Conservation (phyloP, 2,888 invertebrate species). For the Synergus umbraculus region DNA sequence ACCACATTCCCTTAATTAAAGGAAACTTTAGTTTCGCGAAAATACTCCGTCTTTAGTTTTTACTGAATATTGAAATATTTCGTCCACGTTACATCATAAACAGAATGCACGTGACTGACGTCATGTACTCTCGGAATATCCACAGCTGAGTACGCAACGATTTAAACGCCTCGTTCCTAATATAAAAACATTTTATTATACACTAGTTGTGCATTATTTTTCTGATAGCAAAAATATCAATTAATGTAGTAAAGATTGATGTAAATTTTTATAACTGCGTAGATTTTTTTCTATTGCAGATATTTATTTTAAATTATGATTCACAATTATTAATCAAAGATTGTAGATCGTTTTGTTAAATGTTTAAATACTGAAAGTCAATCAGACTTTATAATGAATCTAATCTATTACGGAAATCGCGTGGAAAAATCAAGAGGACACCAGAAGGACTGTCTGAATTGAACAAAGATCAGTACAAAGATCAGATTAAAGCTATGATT, state of each 20-base stretch:
- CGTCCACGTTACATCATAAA: neutral
- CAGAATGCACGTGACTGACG: constrained; percentile 15
- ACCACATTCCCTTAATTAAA: neutral
- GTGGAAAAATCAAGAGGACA: neutral
- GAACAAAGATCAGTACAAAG: constrained; percentile 32
- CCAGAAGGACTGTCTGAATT: neutral
- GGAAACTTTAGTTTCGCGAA: neutral
- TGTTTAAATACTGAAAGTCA: neutral
- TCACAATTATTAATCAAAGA: neutral
- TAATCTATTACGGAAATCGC: constrained; percentile 27
- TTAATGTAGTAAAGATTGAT: too few species aligned
- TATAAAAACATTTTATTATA: neutral
- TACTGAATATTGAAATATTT: neutral
- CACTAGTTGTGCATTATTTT: neutral
- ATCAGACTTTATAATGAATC: neutral
- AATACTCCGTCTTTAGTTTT: constrained; percentile 2
- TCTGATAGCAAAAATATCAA: neutral
- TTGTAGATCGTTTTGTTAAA: neutral
- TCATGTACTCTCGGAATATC: constrained; percentile 17
- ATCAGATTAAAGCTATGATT: neutral
- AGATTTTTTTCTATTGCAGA: too few species aligned
- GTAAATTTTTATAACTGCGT: too few species aligned
- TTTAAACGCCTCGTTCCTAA: constrained; percentile 6
- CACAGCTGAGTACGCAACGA: neutral
- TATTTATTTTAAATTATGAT: neutral